Conservation (phyloP, 2,888 invertebrate species). For the Anarsia innoxiella region DNA sequence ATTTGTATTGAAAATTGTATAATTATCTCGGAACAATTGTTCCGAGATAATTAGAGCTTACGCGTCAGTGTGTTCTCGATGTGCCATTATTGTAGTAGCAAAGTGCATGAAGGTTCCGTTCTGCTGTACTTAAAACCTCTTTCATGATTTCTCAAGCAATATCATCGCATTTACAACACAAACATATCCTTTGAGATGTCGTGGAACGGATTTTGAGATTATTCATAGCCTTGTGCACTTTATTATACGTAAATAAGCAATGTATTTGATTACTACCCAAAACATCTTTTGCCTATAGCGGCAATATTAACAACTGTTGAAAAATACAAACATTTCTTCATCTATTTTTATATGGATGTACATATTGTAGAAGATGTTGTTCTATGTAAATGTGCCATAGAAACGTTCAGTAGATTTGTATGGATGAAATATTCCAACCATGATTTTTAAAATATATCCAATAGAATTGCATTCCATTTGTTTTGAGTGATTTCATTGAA, state of each 20-base stretch:
- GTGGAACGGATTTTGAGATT: slow-evolving; percentile 24
- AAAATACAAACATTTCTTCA: slow-evolving; percentile 20
- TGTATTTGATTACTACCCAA: too few relatives aligned
- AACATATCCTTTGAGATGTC: slow-evolving; percentile 14
- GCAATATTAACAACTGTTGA: too few relatives aligned
- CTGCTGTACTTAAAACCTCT: slow-evolving; percentile 35
- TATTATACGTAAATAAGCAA: too few relatives aligned
- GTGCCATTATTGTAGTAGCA: slow-evolving; percentile 38
- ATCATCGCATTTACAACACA: neutral
- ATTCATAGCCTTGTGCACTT: too few relatives aligned
- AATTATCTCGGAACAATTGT: too few relatives aligned
- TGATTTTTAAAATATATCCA: too few relatives aligned
- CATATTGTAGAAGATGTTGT: slow-evolving; percentile 22
- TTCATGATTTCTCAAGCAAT: slow-evolving; percentile 31
- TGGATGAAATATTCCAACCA: too few relatives aligned
- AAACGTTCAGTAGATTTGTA: slow-evolving; percentile 2
- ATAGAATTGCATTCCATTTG: slow-evolving; percentile 49
- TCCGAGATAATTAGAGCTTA: slow-evolving; percentile 35
- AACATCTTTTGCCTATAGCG: too few relatives aligned
- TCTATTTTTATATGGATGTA: slow-evolving; percentile 59
- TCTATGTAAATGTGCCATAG: slow-evolving; percentile 12
- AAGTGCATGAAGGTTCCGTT: slow-evolving; percentile 1
- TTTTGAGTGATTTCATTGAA: slow-evolving; percentile 14
- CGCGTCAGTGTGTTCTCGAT: slow-evolving; percentile 49
- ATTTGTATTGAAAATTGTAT: too few relatives aligned